Percentiles rank a stretch among this genome's conserved stretches.
These are phyloP conservation scores for Isurus oxyrinchus DNA, from an alignment of 2,113 vertebrate genomes.

Conservation along the genomic window DNA sequence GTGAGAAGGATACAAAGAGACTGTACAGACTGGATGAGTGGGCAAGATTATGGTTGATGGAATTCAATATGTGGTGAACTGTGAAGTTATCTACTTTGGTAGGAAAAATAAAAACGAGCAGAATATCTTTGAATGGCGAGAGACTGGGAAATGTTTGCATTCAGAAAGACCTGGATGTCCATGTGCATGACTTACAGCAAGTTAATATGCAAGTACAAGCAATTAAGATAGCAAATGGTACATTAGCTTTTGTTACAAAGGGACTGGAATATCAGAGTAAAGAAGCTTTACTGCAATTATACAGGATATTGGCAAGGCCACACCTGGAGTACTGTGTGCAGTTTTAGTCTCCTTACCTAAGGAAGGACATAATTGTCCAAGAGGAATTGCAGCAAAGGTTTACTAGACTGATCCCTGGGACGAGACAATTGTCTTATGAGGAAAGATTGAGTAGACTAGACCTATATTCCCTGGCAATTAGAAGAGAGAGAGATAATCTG, in stretches of 20 bases:
- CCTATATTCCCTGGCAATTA: not conserved
- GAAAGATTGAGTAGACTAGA: not conserved
- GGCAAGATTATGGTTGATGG: not conserved
- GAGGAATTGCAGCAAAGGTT: not conserved
- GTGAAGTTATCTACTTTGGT: too few relatives aligned
- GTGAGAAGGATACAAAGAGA: not conserved
- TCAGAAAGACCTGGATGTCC: too few relatives aligned
- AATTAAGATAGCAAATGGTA: not conserved
- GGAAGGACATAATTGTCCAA: not conserved
- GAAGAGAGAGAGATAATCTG: not conserved
- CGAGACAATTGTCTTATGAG: not conserved
- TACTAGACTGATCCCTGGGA: not conserved
- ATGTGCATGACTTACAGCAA: not conserved
- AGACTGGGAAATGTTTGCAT: too few relatives aligned
- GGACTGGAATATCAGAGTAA: not conserved
- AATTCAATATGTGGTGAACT: not conserved
- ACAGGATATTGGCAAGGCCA: not conserved
- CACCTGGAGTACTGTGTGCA: not conserved
- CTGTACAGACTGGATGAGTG: not conserved
- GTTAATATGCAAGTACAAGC: not conserved
- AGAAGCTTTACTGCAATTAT: not conserved
- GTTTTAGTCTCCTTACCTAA: not conserved
- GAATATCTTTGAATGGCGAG: too few relatives aligned
- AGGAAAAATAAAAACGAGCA: too few relatives aligned
- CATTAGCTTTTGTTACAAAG: not conserved